phyloP scores from a whole-genome alignment of 2,113 vertebrate species.

The Prolemur simus region DNA sequence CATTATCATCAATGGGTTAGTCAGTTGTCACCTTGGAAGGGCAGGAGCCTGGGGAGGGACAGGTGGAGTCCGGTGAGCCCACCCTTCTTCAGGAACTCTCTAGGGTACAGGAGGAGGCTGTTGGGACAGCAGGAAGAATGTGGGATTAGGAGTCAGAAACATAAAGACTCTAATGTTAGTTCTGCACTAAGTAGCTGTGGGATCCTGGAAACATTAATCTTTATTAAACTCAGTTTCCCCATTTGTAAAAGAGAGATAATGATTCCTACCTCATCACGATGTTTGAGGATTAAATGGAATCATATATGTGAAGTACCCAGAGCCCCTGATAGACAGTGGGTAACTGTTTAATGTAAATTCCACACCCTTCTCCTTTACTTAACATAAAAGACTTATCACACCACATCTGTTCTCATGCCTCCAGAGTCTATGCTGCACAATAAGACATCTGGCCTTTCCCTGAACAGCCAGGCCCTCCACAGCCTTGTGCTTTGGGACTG shows the following conservation, averaged over 20 bases:
- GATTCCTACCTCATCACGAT: background rate
- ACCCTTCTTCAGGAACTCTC: background rate
- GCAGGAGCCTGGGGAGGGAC: background rate
- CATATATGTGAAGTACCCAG: background rate
- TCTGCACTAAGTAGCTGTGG: background rate
- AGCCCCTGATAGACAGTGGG: too few species aligned
- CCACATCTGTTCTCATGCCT: background rate
- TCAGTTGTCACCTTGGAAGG: background rate
- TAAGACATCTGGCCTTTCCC: background rate
- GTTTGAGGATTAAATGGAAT: background rate
- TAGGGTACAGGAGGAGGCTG: background rate
- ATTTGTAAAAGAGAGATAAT: background rate
- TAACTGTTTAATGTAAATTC: background rate
- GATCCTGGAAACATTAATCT: background rate
- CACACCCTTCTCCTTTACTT: background rate
- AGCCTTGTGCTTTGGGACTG: background rate
- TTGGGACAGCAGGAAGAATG: background rate
- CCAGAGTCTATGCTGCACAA: too few species aligned
- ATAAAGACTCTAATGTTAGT: too few species aligned
- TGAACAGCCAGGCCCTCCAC: background rate
- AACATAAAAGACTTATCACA: background rate
- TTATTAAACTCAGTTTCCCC: background rate
- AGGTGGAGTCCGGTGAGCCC: background rate
- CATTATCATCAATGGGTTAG: too few species aligned
- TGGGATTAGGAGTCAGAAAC: background rate